Evolutionary conservation across 2,888 invertebrate genomes (phyloP).

Genomic region (Neoascia interrupta): DNA sequence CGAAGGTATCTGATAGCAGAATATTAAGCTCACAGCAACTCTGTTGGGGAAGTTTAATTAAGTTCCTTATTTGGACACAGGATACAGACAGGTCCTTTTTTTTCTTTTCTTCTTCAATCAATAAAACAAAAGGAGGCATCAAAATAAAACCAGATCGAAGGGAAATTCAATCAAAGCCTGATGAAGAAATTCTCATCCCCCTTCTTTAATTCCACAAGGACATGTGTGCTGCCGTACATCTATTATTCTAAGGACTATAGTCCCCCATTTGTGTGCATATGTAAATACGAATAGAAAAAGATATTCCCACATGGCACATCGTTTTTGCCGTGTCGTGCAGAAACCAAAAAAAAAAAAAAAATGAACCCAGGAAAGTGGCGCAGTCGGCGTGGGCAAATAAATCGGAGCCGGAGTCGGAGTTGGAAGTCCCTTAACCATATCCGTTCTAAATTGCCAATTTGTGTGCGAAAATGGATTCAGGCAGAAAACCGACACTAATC

Average conservation of each 20-base stretch:
- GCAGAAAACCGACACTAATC: slow-evolving; percentile 65
- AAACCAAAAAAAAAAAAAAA: not conserved
- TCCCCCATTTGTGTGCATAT: slow-evolving; percentile 31
- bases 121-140: slow-evolving; percentile 2
- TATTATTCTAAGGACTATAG: slow-evolving; percentile 46
- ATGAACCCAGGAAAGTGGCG: too few relatives aligned
- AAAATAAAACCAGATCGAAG: slow-evolving; percentile 5
- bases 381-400: too few relatives aligned
- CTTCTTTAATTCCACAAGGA: slow-evolving; percentile 65
- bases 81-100: not conserved
- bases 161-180: slow-evolving; percentile 59
- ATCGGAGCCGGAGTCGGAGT: too few relatives aligned
- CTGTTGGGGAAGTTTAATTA: slow-evolving; percentile 56
- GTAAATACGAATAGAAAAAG: slow-evolving; percentile 21
- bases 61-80: slow-evolving; percentile 43
- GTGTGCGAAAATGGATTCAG: slow-evolving; percentile 68
- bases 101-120: slow-evolving; percentile 13
- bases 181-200: slow-evolving; percentile 34
- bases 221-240: slow-evolving; percentile 39
- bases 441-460: slow-evolving; percentile 68
- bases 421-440: slow-evolving; percentile 67
- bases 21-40: too few relatives aligned
- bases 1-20: slow-evolving; percentile 12
- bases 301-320: slow-evolving; percentile 56
- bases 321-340: not conserved